A percentile compares a stretch with the other conserved stretches of the same genome.
phyloP scores from a whole-genome alignment of 2,888 invertebrate genomes.

The Hypomecis atomaria region DNA sequence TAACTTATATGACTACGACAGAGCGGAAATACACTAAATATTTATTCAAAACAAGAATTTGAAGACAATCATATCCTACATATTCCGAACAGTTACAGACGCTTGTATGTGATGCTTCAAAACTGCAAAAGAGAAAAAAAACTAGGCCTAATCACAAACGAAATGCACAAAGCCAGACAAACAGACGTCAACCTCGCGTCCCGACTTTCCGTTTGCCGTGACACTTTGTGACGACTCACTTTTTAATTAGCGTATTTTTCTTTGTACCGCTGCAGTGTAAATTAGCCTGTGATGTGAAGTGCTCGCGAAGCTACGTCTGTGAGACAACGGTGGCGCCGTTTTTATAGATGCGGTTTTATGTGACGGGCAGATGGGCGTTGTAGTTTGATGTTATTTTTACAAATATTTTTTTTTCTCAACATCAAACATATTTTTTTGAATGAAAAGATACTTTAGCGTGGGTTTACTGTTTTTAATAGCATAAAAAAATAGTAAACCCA shows the following conservation, averaged over 20 bases:
- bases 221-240: constrained; percentile 79
- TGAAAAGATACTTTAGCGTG: no score
- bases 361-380: constrained; percentile 16
- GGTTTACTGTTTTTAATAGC: no score
- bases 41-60: no score
- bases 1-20: no score
- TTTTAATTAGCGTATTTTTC: constrained; percentile 83
- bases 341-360: constrained; percentile 25
- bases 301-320: constrained; percentile 14
- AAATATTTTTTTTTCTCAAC: neutral
- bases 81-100: no score
- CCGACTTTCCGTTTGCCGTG: constrained; percentile 63
- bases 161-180: constrained; percentile 55
- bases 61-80: no score
- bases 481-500: no score
- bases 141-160: constrained; percentile 42
- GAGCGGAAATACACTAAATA: no score
- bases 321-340: constrained; percentile 25
- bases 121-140: constrained; percentile 16
- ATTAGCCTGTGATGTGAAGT: constrained; percentile 47
- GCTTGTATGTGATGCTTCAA: no score
- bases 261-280: constrained; percentile 73
- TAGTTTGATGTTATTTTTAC: constrained; percentile 10
- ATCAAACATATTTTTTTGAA: no score
- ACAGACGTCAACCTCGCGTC: constrained; percentile 35